Evolutionary conservation across 2,113 vertebrate species (phyloP), one percentile per base, ranked within the genome.

Genomic region (Mionectes macconnelli): DNA sequence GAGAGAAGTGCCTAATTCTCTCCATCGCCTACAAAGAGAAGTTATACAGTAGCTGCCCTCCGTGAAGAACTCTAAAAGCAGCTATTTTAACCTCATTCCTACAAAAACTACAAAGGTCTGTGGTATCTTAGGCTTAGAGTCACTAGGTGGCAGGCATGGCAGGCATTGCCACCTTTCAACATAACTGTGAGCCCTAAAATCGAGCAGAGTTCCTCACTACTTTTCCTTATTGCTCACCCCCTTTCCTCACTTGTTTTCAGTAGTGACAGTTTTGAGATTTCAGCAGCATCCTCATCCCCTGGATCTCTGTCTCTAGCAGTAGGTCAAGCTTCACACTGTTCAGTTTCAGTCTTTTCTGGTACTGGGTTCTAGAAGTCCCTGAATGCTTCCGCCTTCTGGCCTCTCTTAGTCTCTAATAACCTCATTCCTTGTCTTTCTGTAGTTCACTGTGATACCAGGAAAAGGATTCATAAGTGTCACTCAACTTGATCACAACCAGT

Each of bases 121-220:
- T 37, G 19, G 55, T 74, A 13, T 60, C 57, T 63, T 88, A 73
- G 81, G 19, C 25, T 87, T 75, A 6, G 39, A 91, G 69, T 80
- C 94, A 79, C 91, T 96, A 95, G 96, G 49, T 92, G 94, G 93
- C 93, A 95, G 89, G n/a, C 84, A 92, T 92, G 93, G 93, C 87
- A 95, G 89, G 40, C 84, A 92, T 56, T 89, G 93, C 60, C 44
- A 76, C 47, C 39, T 87, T 95, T 77, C 87, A 60, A 31, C 1
- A 0, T 40, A 63, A 42, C 33, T 31, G 24, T 14, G 24, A 62
- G 27, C 2, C 6, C 30, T 63, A 18, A 45, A 84, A 52, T 33
- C 6, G 0, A 4, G 30, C 47, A 56, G 8, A 52, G 9, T 39
- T 81, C 5, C 60, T 62, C 37, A 20, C 37, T 62, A 40, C 25